Evolutionary conservation across 2,888 invertebrate genomes (phyloP).

Genomic region (Copidosoma aretas): DNA sequence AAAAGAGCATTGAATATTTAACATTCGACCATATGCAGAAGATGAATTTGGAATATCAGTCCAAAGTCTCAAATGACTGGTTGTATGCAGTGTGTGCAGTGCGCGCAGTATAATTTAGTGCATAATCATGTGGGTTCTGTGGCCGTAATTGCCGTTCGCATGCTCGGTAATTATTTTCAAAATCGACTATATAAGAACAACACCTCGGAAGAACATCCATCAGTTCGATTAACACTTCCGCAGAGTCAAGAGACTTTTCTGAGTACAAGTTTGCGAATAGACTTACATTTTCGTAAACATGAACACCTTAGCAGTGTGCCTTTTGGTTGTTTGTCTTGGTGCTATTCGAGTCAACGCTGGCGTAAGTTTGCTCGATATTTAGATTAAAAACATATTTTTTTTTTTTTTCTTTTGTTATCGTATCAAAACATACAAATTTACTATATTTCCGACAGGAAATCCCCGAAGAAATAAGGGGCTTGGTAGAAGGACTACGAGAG

Average conservation of each 20-base stretch:
- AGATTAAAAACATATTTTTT: too few relatives aligned
- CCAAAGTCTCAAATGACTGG: too few relatives aligned
- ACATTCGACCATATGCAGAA: too few relatives aligned
- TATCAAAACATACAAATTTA: too few relatives aligned
- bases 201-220: not conserved
- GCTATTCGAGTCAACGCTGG: not conserved
- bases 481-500: conserved; percentile 25
- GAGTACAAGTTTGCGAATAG: too few relatives aligned
- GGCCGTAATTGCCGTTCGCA: too few relatives aligned
- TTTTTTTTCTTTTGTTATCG: too few relatives aligned
- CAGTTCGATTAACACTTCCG: not conserved
- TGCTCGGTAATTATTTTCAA: too few relatives aligned
- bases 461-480: conserved; percentile 16
- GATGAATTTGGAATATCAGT: too few relatives aligned
- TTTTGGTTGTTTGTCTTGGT: conserved; percentile 1
- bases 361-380: conserved; percentile 16
- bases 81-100: too few relatives aligned
- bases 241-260: not conserved
- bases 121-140: not conserved
- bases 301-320: conserved; percentile 12
- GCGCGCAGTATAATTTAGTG: too few relatives aligned
- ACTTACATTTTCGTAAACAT: conserved; percentile 8
- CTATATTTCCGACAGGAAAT: conserved; percentile 22
- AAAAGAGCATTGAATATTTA: too few relatives aligned
- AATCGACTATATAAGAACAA: conserved; percentile 8